Conservation (phyloP, 1,140 invertebrate genomes). For the Lordiphosa collinella region DNA sequence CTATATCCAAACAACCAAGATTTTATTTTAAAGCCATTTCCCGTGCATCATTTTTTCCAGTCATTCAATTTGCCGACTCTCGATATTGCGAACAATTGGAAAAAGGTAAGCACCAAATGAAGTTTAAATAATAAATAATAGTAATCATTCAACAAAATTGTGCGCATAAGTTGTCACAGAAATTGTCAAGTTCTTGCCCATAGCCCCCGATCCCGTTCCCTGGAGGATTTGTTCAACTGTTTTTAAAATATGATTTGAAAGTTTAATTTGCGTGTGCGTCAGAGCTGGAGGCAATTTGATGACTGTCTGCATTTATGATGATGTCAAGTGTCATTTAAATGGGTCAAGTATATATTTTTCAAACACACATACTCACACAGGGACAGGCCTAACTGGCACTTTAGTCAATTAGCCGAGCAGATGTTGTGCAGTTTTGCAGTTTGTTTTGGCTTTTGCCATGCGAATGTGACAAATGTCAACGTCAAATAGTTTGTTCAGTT, state of each 20-base stretch:
- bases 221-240: not conserved
- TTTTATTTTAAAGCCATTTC: too few species aligned
- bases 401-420: slow-evolving; percentile 69
- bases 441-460: slow-evolving; percentile 7
- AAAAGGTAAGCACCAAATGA: slow-evolving; percentile 4
- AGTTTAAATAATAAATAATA: not conserved
- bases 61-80: too few species aligned
- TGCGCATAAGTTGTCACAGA: not conserved
- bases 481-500: not conserved
- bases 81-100: not conserved
- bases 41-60: too few species aligned
- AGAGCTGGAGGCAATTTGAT: slow-evolving; percentile 5
- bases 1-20: too few species aligned
- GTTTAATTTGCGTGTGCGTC: too few species aligned
- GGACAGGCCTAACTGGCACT: slow-evolving; percentile 39
- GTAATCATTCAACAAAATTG: not conserved
- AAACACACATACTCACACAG: slow-evolving; percentile 13
- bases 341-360: slow-evolving; percentile 57
- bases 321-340: slow-evolving; percentile 49
- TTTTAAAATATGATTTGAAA: not conserved
- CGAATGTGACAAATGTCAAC: slow-evolving; percentile 4
- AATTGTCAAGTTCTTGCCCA: not conserved
- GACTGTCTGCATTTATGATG: slow-evolving; percentile 22
- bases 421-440: slow-evolving; percentile 33
- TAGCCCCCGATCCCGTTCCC: too few species aligned